Evolutionary conservation across 1,140 invertebrate species (phyloP).

Genomic region (Zeugodacus cucurbitae): DNA sequence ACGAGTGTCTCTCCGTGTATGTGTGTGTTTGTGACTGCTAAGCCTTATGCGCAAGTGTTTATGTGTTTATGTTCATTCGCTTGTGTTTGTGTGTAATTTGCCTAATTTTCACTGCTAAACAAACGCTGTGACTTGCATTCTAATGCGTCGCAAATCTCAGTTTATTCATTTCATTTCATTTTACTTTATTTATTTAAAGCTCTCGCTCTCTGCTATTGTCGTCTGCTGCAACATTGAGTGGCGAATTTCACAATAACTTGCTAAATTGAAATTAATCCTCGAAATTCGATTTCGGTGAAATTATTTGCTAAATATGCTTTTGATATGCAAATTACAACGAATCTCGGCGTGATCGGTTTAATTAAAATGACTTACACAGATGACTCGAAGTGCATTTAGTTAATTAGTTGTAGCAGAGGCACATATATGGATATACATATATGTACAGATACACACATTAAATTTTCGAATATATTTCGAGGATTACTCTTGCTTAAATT

Average conservation of each 20-base stretch:
- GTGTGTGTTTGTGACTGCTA: not conserved
- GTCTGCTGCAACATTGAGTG: not conserved
- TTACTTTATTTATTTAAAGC: conserved; percentile 17
- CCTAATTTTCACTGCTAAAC: not conserved
- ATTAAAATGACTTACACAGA: not conserved
- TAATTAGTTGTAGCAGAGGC: not conserved
- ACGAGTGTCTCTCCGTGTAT: not conserved
- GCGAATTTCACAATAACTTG: not conserved
- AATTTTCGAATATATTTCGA: no score
- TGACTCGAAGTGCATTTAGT: not conserved
- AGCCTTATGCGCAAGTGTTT: not conserved
- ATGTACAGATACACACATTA: no score
- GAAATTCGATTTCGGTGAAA: not conserved
- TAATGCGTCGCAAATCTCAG: not conserved
- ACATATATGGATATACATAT: not conserved
- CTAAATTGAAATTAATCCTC: conserved; percentile 10
- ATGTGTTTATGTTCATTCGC: not conserved
- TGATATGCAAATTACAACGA: not conserved
- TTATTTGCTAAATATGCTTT: not conserved
- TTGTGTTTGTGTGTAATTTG: not conserved
- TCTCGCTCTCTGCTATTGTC: no score
- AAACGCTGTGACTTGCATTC: not conserved
- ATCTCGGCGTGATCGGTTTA: not conserved
- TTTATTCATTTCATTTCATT: not conserved
- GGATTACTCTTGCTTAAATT: no score